Percentiles rank a stretch among this genome's conserved stretches.
Evolutionary conservation across 2,113 vertebrate genomes (phyloP).

Genomic region (Octodon degus): DNA sequence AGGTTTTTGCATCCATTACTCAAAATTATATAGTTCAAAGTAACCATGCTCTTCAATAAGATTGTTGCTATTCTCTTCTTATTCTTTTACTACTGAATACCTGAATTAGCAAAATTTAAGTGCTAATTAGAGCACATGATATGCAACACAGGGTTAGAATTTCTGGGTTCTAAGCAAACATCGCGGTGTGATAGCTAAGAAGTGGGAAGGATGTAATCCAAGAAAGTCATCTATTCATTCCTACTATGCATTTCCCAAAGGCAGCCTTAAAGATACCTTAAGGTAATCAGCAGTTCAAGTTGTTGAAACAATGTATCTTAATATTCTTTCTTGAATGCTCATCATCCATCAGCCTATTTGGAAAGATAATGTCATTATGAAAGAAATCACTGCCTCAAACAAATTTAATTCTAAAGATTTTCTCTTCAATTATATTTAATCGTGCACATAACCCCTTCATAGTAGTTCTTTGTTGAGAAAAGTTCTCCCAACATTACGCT

Average conservation of each 20-base stretch:
- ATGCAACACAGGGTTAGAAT: not conserved
- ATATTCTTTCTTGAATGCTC: not conserved
- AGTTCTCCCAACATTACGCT: not conserved
- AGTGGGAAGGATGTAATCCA: not conserved
- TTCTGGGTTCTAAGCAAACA: not conserved
- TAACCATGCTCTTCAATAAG: not conserved
- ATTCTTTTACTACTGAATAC: not conserved
- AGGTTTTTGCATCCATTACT: not conserved
- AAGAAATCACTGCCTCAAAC: not conserved
- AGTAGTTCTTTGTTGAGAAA: constrained; percentile 1
- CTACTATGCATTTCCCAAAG: not conserved
- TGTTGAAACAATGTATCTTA: constrained; percentile 20
- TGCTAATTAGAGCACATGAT: not conserved
- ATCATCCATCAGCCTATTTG: not conserved
- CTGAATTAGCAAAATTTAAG: constrained; percentile 36
- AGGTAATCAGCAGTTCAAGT: constrained; percentile 26
- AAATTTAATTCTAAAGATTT: not conserved
- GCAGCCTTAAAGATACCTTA: not conserved
- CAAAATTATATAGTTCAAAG: not conserved
- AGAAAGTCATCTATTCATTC: not conserved
- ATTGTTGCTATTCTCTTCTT: not conserved
- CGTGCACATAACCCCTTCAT: not conserved
- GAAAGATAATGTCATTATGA: not conserved
- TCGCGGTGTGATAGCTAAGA: not conserved
- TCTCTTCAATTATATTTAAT: constrained; percentile 10